Evolutionary conservation across 2,888 invertebrate genomes (phyloP).

Genomic region (Dorcus hopei): DNA sequence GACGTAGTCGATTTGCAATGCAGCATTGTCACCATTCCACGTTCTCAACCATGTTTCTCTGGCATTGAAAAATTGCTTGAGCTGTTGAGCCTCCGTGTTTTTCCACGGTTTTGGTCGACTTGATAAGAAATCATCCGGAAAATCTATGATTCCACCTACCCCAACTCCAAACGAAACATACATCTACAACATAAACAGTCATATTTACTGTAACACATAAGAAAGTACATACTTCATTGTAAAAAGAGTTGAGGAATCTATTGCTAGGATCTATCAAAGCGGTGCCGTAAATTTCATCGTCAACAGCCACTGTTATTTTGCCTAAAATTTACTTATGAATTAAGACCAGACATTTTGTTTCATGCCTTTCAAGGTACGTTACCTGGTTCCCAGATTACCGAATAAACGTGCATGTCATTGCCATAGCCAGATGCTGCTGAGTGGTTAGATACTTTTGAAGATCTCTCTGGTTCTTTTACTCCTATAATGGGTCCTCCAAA

Average conservation of each 20-base stretch:
- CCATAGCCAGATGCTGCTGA: slow-evolving; percentile 12
- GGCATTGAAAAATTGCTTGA: slow-evolving; percentile 60
- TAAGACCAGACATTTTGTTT: too few relatives aligned
- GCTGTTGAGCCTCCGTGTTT: slow-evolving; percentile 56
- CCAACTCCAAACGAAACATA: slow-evolving; percentile 66
- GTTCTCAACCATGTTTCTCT: slow-evolving; percentile 57
- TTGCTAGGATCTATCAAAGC: slow-evolving; percentile 27
- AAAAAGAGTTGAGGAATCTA: slow-evolving; percentile 48
- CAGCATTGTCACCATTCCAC: slow-evolving; percentile 49
- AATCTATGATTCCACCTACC: slow-evolving; percentile 66
- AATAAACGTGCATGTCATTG: slow-evolving; percentile 62
- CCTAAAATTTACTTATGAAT: slow-evolving; percentile 30
- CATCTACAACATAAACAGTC: slow-evolving; percentile 52
- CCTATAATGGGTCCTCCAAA: slow-evolving; percentile 54
- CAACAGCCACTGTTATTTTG: slow-evolving; percentile 42
- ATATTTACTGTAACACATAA: too few relatives aligned
- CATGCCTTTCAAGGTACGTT: slow-evolving; percentile 12
- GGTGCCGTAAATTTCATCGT: slow-evolving; percentile 44
- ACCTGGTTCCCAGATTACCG: slow-evolving; percentile 65
- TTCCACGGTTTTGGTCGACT: slow-evolving; percentile 63
- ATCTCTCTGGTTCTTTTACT: slow-evolving; percentile 42
- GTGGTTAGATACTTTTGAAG: slow-evolving; percentile 36
- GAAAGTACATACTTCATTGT: slow-evolving; percentile 43
- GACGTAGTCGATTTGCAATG: slow-evolving; percentile 54
- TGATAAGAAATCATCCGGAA: slow-evolving; percentile 56